Evolutionary conservation across 2,113 vertebrate genomes (phyloP).

Genomic region (Pheucticus melanocephalus): DNA sequence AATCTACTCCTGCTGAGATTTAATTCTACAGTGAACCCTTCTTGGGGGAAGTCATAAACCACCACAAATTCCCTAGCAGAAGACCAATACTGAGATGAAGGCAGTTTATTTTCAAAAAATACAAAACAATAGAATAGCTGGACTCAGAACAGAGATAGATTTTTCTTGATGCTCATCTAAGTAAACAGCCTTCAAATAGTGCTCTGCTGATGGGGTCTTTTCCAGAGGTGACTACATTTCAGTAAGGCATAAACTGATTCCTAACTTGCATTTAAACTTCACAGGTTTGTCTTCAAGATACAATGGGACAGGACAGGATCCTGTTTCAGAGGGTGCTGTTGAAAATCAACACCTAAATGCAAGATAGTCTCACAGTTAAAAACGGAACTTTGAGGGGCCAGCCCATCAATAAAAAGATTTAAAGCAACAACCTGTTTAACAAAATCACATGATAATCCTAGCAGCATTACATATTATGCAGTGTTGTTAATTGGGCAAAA

Average conservation of each 20-base stretch:
- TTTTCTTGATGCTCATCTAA: not conserved
- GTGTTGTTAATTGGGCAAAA: not conserved
- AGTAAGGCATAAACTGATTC: not conserved
- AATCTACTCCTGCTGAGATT: slow-evolving; percentile 28
- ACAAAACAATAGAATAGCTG: slow-evolving; percentile 20
- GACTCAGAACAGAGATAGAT: not conserved
- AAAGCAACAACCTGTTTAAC: not conserved
- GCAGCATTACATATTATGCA: not conserved
- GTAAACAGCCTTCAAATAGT: not conserved
- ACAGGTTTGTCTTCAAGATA: not conserved
- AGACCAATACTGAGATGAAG: slow-evolving; percentile 19
- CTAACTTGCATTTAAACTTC: not conserved
- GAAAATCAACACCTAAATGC: not conserved
- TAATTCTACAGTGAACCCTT: slow-evolving; percentile 14
- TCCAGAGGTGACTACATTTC: not conserved
- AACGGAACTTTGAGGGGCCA: not conserved
- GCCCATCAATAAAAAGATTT: not conserved
- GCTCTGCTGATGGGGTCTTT: not conserved
- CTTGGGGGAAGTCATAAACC: not conserved
- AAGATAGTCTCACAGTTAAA: not conserved
- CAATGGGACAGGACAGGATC: not conserved
- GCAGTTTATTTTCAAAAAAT: slow-evolving; percentile 37
- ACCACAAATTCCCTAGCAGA: slow-evolving; percentile 31
- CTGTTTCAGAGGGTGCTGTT: not conserved
- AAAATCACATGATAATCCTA: not conserved